A percentile compares a stretch with the other conserved stretches of the same genome.
These are phyloP conservation scores for Alviniconcha strummeri DNA, from an alignment of 2,888 invertebrate genomes.

Conservation along the genomic window DNA sequence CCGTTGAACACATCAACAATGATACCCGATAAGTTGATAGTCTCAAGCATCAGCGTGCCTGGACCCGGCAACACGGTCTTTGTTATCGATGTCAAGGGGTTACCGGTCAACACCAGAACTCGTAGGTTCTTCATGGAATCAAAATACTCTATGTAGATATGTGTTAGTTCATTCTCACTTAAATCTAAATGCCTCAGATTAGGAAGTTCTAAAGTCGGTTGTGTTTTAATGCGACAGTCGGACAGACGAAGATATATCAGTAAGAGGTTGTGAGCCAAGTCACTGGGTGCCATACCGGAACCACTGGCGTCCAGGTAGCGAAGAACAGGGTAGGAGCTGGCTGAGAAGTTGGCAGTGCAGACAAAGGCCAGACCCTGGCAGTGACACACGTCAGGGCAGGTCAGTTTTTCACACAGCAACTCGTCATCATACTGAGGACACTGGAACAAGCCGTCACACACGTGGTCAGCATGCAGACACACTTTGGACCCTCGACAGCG, in stretches of 20 bases:
- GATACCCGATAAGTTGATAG: neutral
- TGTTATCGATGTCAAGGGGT: neutral
- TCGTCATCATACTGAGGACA: conserved; percentile 21
- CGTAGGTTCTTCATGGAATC: neutral
- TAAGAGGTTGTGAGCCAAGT: neutral
- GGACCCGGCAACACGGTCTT: neutral
- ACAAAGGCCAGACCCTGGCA: conserved; percentile 12
- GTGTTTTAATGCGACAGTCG: neutral
- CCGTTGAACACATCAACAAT: neutral
- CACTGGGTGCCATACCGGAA: neutral
- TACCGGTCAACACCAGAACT: neutral
- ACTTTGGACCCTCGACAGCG: conserved; percentile 2
- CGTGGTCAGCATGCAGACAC: conserved; percentile 10
- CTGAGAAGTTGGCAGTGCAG: neutral
- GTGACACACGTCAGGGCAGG: neutral
- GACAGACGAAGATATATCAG: neutral
- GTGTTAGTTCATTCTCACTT: neutral
- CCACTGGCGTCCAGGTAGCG: neutral
- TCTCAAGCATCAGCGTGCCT: no score
- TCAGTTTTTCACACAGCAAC: conserved; percentile 3
- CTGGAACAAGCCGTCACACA: conserved; percentile 15
- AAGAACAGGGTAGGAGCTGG: neutral
- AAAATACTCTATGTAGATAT: conserved; percentile 5
- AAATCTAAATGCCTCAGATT: conserved; percentile 18
- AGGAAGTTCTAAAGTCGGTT: neutral